Evolutionary conservation across 2,113 vertebrate species (phyloP).

Genomic region (Callopanchax toddi): DNA sequence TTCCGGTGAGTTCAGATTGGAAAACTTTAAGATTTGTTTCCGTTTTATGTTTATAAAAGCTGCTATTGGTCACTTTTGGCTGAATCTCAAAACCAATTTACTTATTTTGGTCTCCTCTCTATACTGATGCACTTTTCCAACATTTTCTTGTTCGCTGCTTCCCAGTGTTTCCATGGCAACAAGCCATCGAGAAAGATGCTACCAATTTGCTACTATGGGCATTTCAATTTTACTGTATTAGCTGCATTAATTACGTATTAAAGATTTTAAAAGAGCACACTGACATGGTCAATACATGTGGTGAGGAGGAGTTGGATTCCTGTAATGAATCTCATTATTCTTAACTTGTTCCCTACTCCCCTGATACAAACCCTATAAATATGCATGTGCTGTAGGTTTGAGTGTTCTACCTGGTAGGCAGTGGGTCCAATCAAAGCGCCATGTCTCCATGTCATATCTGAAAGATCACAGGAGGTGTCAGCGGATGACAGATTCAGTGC

Average conservation of each 20-base stretch:
- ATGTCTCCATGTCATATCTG: slow-evolving; percentile 33
- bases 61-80: slow-evolving; percentile 64
- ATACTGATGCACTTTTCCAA: slow-evolving; percentile 47
- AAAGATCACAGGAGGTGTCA: slow-evolving; percentile 60
- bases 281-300: slow-evolving; percentile 45
- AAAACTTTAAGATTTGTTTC: slow-evolving; percentile 56
- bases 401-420: slow-evolving; percentile 47
- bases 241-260: slow-evolving; percentile 71
- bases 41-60: slow-evolving; percentile 61
- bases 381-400: slow-evolving; percentile 47
- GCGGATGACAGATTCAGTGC: slow-evolving; percentile 37
- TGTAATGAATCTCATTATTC: slow-evolving; percentile 68
- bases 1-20: slow-evolving; percentile 58
- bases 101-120: slow-evolving; percentile 35
- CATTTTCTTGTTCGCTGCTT: slow-evolving; percentile 56
- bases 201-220: slow-evolving; percentile 51
- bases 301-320: slow-evolving; percentile 46
- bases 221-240: slow-evolving; percentile 47
- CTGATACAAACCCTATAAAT: slow-evolving; percentile 55
- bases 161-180: slow-evolving; percentile 75
- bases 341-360: slow-evolving; percentile 40
- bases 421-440: slow-evolving; percentile 59
- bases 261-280: slow-evolving; percentile 49
- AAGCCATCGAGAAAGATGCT: slow-evolving; percentile 48
- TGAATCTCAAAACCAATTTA: slow-evolving; percentile 75